Percentiles rank a stretch among this genome's conserved stretches.
phyloP scores from a whole-genome alignment of 2,888 invertebrate species.

The Mechanitis messenoides region DNA sequence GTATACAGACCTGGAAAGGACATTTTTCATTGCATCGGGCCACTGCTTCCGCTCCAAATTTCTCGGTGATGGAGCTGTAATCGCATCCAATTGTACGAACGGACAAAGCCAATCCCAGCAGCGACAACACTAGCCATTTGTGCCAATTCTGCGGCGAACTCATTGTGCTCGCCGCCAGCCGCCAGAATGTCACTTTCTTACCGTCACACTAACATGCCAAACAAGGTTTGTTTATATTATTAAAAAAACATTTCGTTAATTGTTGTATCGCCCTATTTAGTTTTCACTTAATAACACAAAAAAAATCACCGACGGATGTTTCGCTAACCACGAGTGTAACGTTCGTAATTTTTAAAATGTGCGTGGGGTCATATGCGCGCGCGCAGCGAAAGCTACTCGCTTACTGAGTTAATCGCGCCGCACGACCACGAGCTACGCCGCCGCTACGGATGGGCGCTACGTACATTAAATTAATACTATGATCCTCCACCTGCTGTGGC shows the following conservation, averaged over 20 bases:
- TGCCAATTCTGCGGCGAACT: conserved; percentile 71
- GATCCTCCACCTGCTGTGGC: conserved; percentile 45
- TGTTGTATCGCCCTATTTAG: conserved; percentile 25
- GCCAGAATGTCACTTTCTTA: conserved; percentile 44
- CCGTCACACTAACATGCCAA: conserved; percentile 46
- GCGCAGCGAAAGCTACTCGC: conserved; percentile 61
- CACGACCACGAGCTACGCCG: conserved; percentile 49
- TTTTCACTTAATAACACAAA: conserved; percentile 6
- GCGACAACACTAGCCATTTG: conserved; percentile 74
- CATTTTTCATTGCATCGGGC: conserved; percentile 72
- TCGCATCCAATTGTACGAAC: conserved; percentile 74
- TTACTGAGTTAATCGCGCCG: conserved; percentile 52
- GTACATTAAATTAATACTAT: conserved; percentile 32
- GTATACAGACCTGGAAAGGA: conserved; percentile 68
- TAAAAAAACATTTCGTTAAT: conserved; percentile 37
- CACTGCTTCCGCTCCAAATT: conserved; percentile 75
- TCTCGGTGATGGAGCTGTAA: conserved; percentile 74
- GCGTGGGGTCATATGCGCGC: conserved; percentile 45
- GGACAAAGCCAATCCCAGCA: conserved; percentile 76
- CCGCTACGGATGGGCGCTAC: conserved; percentile 64
- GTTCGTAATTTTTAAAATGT: conserved; percentile 37
- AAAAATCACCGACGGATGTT: conserved; percentile 32
- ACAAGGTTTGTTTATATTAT: conserved; percentile 36
- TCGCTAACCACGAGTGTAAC: conserved; percentile 39
- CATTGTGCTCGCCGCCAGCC: conserved; percentile 60